phyloP scores from a whole-genome alignment of 2,113 vertebrate species.

The Triplophysa rosa region DNA sequence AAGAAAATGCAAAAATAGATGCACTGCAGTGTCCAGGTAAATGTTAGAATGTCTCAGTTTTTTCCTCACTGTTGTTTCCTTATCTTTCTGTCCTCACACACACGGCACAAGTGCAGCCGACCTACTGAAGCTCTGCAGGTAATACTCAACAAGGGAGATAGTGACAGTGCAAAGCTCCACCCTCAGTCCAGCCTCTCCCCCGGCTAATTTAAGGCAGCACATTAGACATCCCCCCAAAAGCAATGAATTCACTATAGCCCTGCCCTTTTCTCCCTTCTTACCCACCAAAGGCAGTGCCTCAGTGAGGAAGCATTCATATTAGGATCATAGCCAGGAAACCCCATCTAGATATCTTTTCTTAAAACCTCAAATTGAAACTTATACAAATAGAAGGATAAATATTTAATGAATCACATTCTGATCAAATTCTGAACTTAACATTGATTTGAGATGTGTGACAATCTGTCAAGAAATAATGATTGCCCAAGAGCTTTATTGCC shows the following conservation, averaged over 20 bases:
- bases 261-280: conserved; percentile 32
- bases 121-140: conserved; percentile 74
- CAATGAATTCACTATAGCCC: conserved; percentile 56
- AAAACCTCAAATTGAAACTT: not conserved
- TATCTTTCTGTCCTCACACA: conserved; percentile 60
- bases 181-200: conserved; percentile 71
- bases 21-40: conserved; percentile 2
- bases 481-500: not conserved
- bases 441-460: not conserved
- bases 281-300: conserved; percentile 27
- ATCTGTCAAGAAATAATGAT: not conserved
- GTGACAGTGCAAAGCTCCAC: conserved; percentile 71
- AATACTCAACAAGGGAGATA: conserved; percentile 76
- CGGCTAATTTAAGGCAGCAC: conserved; percentile 76
- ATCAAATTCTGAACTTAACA: not conserved
- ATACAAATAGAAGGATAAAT: not conserved
- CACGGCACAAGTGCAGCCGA: conserved; percentile 66
- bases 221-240: conserved; percentile 68
- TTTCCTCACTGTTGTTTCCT: conserved; percentile 33
- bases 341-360: not conserved
- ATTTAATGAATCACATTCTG: not conserved
- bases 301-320: not conserved
- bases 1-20: conserved; percentile 28
- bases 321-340: not conserved
- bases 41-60: conserved; percentile 15